These are phyloP conservation scores for Ceramica pisi DNA, from an alignment of 2,888 invertebrate genomes.

Conservation along the genomic window DNA sequence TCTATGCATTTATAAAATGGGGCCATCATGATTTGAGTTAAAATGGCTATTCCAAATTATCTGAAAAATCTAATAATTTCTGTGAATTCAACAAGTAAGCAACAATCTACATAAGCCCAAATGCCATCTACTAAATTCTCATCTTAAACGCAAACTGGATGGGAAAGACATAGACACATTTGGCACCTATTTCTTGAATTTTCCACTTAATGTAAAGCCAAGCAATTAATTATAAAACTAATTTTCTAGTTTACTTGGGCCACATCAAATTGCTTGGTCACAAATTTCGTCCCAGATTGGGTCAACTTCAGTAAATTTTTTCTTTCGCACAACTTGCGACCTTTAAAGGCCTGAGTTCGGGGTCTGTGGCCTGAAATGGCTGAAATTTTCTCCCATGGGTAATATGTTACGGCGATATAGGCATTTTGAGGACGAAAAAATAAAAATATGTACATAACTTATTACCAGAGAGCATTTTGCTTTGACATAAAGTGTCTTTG, in stretches of 20 bases:
- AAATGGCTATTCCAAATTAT: neutral
- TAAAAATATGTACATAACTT: slow-evolving; percentile 54
- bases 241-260: slow-evolving; percentile 56
- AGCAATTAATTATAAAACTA: slow-evolving; percentile 53
- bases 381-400: slow-evolving; percentile 56
- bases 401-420: slow-evolving; percentile 41
- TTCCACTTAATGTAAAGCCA: slow-evolving; percentile 30
- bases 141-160: slow-evolving; percentile 14
- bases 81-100: neutral
- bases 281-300: slow-evolving; percentile 41
- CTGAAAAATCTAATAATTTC: neutral
- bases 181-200: slow-evolving; percentile 20
- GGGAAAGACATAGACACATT: slow-evolving; percentile 18
- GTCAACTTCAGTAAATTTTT: slow-evolving; percentile 35
- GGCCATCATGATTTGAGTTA: neutral
- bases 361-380: slow-evolving; percentile 41
- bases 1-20: neutral
- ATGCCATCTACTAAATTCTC: neutral
- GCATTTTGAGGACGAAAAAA: slow-evolving; percentile 28
- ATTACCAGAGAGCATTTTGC: slow-evolving; percentile 23
- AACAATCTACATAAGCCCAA: neutral
- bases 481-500: slow-evolving; percentile 29
- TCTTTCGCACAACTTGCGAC: slow-evolving; percentile 32
- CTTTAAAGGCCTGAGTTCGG: slow-evolving; percentile 30
- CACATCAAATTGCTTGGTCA: slow-evolving; percentile 41